Evolutionary conservation across 2,797 vertebrate species (phyloP).

Genomic region (Calcarius lapponicus): DNA sequence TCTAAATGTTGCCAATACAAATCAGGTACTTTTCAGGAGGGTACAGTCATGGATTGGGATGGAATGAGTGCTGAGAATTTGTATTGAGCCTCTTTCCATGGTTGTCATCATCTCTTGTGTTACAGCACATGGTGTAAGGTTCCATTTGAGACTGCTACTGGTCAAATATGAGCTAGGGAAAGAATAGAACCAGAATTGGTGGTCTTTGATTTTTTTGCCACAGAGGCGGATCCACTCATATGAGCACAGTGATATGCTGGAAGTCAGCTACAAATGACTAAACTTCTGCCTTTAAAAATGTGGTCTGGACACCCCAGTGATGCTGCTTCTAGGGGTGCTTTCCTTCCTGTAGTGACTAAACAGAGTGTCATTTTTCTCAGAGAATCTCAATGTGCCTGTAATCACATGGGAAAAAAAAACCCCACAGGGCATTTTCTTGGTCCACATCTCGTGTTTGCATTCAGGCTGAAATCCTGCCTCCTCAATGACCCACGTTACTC

Average conservation of each 20-base stretch:
- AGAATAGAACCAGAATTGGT: neutral
- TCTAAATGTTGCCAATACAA: neutral
- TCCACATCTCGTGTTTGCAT: slow-evolving; percentile 14
- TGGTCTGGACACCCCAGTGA: slow-evolving; percentile 55
- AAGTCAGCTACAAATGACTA: slow-evolving; percentile 50
- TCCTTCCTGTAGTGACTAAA: slow-evolving; percentile 55
- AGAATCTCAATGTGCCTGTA: slow-evolving; percentile 33
- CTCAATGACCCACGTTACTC: slow-evolving; percentile 4
- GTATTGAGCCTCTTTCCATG: neutral
- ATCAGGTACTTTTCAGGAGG: neutral
- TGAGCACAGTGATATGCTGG: neutral
- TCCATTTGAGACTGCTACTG: neutral
- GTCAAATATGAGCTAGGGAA: neutral
- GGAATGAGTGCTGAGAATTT: neutral
- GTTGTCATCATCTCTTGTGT: neutral
- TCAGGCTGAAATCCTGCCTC: slow-evolving; percentile 66
- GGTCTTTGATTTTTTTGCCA: neutral
- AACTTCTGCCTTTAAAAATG: slow-evolving; percentile 11
- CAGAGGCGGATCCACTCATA: slow-evolving; percentile 31
- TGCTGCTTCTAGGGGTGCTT: slow-evolving; percentile 30
- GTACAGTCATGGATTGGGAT: neutral
- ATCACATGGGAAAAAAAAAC: neutral
- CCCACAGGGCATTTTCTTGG: slow-evolving; percentile 35
- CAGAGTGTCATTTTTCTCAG: slow-evolving; percentile 22
- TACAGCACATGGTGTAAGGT: neutral